These are phyloP conservation scores for Fissipunctia ypsillon DNA, from an alignment of 2,888 invertebrate genomes.

Conservation along the genomic window DNA sequence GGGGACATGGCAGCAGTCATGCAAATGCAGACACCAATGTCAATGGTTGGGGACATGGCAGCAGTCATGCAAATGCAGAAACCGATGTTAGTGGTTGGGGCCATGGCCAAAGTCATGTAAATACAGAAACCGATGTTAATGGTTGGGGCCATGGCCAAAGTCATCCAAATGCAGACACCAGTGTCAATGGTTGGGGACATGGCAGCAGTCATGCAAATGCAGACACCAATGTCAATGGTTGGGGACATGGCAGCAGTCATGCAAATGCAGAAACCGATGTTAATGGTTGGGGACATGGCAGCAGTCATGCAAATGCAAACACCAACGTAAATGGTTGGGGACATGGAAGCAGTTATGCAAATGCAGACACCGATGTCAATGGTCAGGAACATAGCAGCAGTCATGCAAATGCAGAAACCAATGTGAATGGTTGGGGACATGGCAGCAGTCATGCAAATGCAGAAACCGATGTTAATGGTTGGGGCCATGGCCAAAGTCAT, in stretches of 20 bases:
- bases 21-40: background rate
- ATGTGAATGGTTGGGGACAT: background rate
- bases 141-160: background rate
- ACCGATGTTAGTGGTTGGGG: background rate
- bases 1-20: background rate
- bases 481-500: background rate
- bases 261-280: background rate
- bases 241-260: background rate
- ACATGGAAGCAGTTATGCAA: background rate
- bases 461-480: background rate
- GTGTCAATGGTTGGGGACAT: background rate
- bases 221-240: background rate
- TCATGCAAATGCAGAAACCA: background rate
- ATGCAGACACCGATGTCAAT: background rate
- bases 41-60: background rate
- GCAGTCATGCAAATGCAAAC: background rate
- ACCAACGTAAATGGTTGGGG: background rate
- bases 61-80: background rate
- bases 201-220: background rate
- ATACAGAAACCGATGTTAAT: background rate
- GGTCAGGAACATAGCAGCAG: background rate
- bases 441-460: background rate
- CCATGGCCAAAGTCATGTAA: background rate
- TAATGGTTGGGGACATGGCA: background rate
- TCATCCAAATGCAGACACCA: background rate